Base-by-base conservation (phyloP, 2,888 invertebrate species). In the Campoplex nolae region DNA sequence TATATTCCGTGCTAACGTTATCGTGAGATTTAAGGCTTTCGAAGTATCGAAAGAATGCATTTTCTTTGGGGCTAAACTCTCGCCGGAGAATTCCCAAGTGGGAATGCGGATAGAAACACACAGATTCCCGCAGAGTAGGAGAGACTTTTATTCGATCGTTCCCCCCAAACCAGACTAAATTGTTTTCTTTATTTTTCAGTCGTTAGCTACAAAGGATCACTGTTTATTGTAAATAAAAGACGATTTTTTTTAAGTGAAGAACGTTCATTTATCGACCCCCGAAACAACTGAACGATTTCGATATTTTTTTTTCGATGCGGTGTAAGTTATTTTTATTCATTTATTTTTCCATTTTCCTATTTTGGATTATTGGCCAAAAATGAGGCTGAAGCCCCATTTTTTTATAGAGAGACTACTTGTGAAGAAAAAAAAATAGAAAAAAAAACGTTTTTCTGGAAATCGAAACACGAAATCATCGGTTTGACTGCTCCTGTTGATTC, bases 11-110 rank as follows among this genome's bases (percentile, higher is more conserved):
- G 68, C 65, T 56, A 68, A 78, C 56, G 58, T 71, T 76, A 79
- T 86, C 75, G 56, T 71, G 81, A 81, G 84, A 87, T 81, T 71
- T 68, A 71, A 83, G 54, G 78, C 68, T 77, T 73, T 76, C 80
- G 80, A 84, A 84, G 54, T 38, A 76, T 85, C 77, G 67, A 38
- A 85, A 78, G 78, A 85, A 82, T 85, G 78, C 74, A 32, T 67
- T 71, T 54, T 76, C 71, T 76, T 58, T 75, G 71, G 45, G 65
- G 68, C 65, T 9, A 65, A 67, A 18, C 65, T 23, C 58, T 6
- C 51, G 38, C n/a, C 38, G 9, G 45, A 73, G 54, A 75, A 65
- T 68, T 67, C 74, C 81, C 74, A 32, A 75, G 74, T 54, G 67
- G 32, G 81, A 67, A 81, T 51, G 65, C 38, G 73, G 38, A 65